These are phyloP conservation scores for Acleris holmiana DNA, from an alignment of 2,888 invertebrate species.

Conservation along the genomic window DNA sequence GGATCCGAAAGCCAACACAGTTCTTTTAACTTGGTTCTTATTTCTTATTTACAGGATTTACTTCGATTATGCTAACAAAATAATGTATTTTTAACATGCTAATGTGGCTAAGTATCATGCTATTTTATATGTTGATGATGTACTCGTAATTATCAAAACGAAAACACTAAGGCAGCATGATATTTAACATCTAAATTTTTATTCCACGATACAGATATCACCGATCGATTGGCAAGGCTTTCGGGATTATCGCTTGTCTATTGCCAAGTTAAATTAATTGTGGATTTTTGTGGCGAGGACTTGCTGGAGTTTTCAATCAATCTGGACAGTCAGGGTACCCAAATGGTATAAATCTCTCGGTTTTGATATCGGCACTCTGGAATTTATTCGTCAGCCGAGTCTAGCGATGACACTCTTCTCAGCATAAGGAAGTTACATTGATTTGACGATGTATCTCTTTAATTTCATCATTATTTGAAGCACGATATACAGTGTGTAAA, in stretches of 20 bases:
- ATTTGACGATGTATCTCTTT: too few relatives aligned
- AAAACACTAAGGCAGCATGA: constrained; percentile 10
- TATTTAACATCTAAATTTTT: constrained; percentile 1
- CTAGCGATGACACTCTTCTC: neutral
- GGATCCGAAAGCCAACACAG: constrained; percentile 55
- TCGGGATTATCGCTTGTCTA: constrained; percentile 25
- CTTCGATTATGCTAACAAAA: constrained; percentile 8
- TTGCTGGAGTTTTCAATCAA: constrained; percentile 53
- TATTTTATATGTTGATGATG: neutral
- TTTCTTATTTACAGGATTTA: constrained; percentile 20
- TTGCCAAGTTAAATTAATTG: constrained; percentile 62
- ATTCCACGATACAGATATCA: constrained; percentile 11
- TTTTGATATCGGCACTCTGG: neutral
- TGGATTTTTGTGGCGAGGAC: constrained; percentile 50
- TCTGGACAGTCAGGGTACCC: neutral
- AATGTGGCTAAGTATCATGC: constrained; percentile 18
- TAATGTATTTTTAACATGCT: constrained; percentile 26
- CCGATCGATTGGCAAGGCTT: constrained; percentile 29
- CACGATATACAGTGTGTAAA: too few relatives aligned
- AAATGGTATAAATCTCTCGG: neutral
- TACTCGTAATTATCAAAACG: too few relatives aligned
- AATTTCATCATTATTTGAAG: too few relatives aligned
- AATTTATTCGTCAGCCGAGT: too few relatives aligned
- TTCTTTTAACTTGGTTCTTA: constrained; percentile 61
- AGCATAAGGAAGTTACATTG: too few relatives aligned